phyloP scores from a whole-genome alignment of 2,888 invertebrate species.

The Choristoneura rosaceana region DNA sequence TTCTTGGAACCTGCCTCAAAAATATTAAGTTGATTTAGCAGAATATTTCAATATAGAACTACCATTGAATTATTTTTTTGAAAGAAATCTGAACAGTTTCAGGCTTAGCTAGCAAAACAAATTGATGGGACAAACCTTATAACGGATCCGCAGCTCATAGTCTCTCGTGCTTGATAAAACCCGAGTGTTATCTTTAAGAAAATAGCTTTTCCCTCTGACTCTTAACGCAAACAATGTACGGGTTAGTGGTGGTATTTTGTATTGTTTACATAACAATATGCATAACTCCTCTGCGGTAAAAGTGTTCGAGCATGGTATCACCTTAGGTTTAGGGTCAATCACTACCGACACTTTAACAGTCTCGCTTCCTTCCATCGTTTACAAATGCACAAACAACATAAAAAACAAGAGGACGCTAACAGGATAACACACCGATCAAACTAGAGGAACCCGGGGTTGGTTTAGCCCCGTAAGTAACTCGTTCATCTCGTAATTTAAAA shows the following conservation, averaged over 20 bases:
- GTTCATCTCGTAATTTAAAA: slow-evolving; percentile 35
- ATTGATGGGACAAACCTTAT: slow-evolving; percentile 84
- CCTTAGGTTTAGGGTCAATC: slow-evolving; percentile 68
- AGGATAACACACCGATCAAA: slow-evolving; percentile 53
- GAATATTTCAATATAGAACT: too few species aligned
- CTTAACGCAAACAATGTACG: slow-evolving; percentile 92
- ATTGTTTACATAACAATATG: slow-evolving; percentile 88
- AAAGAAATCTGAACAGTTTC: neutral
- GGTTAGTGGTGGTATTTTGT: slow-evolving; percentile 91
- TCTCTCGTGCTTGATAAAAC: slow-evolving; percentile 80
- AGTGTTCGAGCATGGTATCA: slow-evolving; percentile 73
- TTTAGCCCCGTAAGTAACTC: slow-evolving; percentile 18
- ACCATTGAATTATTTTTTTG: neutral
- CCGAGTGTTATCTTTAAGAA: slow-evolving; percentile 87
- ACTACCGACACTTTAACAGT: slow-evolving; percentile 78
- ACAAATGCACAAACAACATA: slow-evolving; percentile 68
- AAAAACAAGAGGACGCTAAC: slow-evolving; percentile 74
- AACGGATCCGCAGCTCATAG: slow-evolving; percentile 92
- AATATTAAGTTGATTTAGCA: slow-evolving; percentile 15
- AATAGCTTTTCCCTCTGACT: slow-evolving; percentile 87
- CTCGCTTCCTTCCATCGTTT: slow-evolving; percentile 72
- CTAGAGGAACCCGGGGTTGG: slow-evolving; percentile 17
- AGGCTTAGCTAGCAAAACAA: neutral
- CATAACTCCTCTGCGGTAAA: slow-evolving; percentile 89
- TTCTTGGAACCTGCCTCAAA: slow-evolving; percentile 82